Conservation (phyloP, 1,140 invertebrate genomes). For the Sogatella furcifera region DNA sequence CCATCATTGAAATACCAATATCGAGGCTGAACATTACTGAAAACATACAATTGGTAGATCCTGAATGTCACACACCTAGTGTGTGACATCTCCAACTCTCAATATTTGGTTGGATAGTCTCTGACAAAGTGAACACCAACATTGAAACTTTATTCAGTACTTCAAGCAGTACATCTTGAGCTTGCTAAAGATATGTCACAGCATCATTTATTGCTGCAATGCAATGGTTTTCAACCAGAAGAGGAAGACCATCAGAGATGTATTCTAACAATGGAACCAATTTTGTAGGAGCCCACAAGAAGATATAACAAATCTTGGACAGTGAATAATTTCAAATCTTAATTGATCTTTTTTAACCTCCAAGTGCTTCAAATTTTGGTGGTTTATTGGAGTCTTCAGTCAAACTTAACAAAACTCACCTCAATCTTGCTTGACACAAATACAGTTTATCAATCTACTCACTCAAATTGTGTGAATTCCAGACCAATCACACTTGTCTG, state of each 20-base stretch:
- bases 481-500: slow-evolving; percentile 31
- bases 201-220: slow-evolving; percentile 17
- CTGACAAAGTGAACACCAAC: not conserved
- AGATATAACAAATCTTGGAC: not conserved
- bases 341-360: slow-evolving; percentile 19
- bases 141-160: not conserved
- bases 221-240: slow-evolving; percentile 16
- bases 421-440: slow-evolving; percentile 26
- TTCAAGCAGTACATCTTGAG: no score
- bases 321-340: no score
- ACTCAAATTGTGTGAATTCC: slow-evolving; percentile 31
- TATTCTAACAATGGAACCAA: slow-evolving; percentile 26
- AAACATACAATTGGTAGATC: slow-evolving; percentile 13
- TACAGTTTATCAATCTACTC: slow-evolving; percentile 25
- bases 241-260: slow-evolving; percentile 24
- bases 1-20: slow-evolving; percentile 10
- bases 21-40: slow-evolving; percentile 4
- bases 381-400: slow-evolving; percentile 26
- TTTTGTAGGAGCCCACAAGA: slow-evolving; percentile 27
- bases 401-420: slow-evolving; percentile 26
- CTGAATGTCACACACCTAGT: slow-evolving; percentile 11
- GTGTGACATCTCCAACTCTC: not conserved
- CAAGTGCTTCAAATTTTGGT: slow-evolving; percentile 23
- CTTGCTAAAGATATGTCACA: not conserved
- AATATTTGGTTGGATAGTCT: not conserved